These are phyloP conservation scores for Drosophila quinaria DNA, from an alignment of 2,888 invertebrate species.

Conservation along the genomic window DNA sequence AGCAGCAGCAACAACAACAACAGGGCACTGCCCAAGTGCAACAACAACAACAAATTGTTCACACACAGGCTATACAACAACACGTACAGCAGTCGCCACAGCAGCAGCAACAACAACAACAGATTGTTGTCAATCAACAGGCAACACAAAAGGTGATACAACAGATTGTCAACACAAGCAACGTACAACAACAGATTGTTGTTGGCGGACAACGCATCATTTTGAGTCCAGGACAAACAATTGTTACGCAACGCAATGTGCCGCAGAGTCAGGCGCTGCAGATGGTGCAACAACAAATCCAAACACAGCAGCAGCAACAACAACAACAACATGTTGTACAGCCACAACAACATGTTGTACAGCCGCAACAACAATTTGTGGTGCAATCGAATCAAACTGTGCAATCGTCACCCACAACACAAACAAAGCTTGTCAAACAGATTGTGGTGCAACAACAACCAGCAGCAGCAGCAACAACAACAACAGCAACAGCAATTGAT, in stretches of 20 bases:
- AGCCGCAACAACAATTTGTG: constrained; percentile 79
- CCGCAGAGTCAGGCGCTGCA: constrained; percentile 80
- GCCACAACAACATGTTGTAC: constrained; percentile 72
- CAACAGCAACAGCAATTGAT: constrained; percentile 57
- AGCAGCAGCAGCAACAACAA: constrained; percentile 62
- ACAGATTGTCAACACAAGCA: constrained; percentile 85
- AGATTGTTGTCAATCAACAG: constrained; percentile 71
- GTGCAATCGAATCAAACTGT: constrained; percentile 69
- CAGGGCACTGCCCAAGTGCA: constrained; percentile 54
- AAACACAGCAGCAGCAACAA: constrained; percentile 54
- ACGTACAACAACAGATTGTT: constrained; percentile 85
- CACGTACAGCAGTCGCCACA: constrained; percentile 43
- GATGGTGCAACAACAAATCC: constrained; percentile 74
- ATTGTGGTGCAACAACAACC: constrained; percentile 76
- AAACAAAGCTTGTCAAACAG: constrained; percentile 76
- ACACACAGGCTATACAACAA: constrained; percentile 62
- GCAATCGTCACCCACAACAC: constrained; percentile 62
- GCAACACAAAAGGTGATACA: constrained; percentile 85
- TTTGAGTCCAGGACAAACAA: constrained; percentile 85
- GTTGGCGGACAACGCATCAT: constrained; percentile 85
- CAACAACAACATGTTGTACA: constrained; percentile 61
- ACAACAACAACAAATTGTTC: constrained; percentile 75
- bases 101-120: constrained; percentile 63
- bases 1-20: constrained; percentile 53
- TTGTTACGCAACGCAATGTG: constrained; percentile 84